These are phyloP conservation scores for Dolichoris vasculosae DNA, from an alignment of 1,140 invertebrate genomes.

Conservation along the genomic window DNA sequence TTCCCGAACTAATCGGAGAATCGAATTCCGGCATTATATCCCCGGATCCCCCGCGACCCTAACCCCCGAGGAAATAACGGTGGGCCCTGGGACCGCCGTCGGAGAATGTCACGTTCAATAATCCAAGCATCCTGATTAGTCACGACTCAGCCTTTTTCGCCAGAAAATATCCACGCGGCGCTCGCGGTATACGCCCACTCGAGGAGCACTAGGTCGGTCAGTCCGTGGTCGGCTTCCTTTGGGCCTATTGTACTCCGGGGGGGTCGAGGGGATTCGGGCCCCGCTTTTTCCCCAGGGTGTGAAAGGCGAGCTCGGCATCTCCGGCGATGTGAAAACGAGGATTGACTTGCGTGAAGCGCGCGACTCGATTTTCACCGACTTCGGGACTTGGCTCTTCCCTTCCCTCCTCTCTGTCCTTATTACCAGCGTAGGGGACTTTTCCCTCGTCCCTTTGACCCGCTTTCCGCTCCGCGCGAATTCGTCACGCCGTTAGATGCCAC, in stretches of 20 bases:
- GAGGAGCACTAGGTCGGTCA: too few species aligned
- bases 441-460: constrained; percentile 6
- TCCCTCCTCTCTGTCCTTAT: background rate
- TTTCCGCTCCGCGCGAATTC: constrained; percentile 5
- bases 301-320: constrained; percentile 16
- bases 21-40: constrained; percentile 41
- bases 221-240: constrained; percentile 29
- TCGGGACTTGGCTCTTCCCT: background rate
- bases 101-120: constrained; percentile 22
- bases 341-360: constrained; percentile 41
- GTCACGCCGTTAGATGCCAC: constrained; percentile 11
- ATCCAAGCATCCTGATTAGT: constrained; percentile 24
- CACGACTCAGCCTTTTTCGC: constrained; percentile 25
- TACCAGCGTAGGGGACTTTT: background rate
- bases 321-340: constrained; percentile 30
- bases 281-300: background rate
- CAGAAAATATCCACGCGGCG: background rate
- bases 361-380: constrained; percentile 19
- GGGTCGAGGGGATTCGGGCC: background rate
- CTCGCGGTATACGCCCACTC: constrained; percentile 14
- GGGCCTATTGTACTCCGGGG: constrained; percentile 35
- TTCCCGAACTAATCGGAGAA: constrained; percentile 52
- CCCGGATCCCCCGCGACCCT: background rate
- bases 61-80: constrained; percentile 13
- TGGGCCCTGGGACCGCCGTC: constrained; percentile 19